Conservation (phyloP, 2,797 vertebrate genomes). For the Diceros bicornis region DNA sequence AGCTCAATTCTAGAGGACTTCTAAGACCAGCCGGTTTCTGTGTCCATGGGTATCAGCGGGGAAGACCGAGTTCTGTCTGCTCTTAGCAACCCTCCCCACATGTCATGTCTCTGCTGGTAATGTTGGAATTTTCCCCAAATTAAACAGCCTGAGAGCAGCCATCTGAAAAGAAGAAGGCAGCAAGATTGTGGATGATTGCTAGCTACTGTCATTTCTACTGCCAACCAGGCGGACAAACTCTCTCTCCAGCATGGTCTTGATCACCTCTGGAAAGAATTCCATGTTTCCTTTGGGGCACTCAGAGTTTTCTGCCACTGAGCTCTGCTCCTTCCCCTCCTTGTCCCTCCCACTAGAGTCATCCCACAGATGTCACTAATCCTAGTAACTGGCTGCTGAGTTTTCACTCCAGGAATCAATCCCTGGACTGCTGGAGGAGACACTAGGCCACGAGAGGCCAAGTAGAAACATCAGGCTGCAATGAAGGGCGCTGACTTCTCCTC, state of each 20-base stretch:
- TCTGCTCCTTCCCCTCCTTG: not conserved
- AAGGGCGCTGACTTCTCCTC: not conserved
- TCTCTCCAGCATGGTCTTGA: not conserved
- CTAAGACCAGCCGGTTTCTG: not conserved
- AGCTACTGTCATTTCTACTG: not conserved
- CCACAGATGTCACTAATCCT: not conserved
- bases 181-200: not conserved
- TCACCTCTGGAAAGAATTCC: not conserved
- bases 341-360: not conserved
- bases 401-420: not conserved
- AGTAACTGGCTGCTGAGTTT: not conserved
- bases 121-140: not conserved
- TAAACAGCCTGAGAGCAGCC: not conserved
- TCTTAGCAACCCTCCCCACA: not conserved
- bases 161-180: not conserved
- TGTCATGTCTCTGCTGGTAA: not conserved
- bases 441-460: not conserved
- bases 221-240: not conserved
- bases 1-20: not conserved
- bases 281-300: not conserved
- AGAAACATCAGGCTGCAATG: fast-evolving
- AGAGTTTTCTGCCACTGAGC: not conserved
- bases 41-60: not conserved
- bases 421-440: not conserved
- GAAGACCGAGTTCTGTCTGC: not conserved